Evolutionary conservation across 2,888 invertebrate species (phyloP), one percentile per base, ranked within the genome.

Genomic region (Nephrotoma guestfalica): DNA sequence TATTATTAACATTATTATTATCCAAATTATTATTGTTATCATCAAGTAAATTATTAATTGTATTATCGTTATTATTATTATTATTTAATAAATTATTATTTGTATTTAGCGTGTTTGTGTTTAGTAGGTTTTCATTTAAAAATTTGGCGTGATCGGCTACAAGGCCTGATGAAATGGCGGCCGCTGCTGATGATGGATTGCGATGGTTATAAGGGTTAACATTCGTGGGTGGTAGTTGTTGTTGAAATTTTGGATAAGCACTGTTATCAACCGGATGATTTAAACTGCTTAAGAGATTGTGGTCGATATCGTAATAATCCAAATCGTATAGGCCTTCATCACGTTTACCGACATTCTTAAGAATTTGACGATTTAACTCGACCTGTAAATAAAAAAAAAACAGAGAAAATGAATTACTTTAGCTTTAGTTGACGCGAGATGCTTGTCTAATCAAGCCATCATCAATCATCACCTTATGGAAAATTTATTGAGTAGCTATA

Each of bases 311-410:
- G 18, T 86, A 71, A 84, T 87, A 86, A 18, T 87, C 86, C 47
- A 88, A 87, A 85, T 87, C 87, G 71, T 30, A 71, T 9, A 71
- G 30, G 18, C 71, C 71, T 30, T 87, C 88, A 86, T 89, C 89
- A 90, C 96, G 94, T 91, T 97, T 97, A 89, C 96, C 96, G 88
- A 97, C 94, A 88, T 94, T 94, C 90, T 95, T 94, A 89, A 96
- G 92, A 90, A 96, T 93, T 88, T 95, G 94, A 87, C 96, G 93
- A 92, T 96, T 96, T 89, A 94, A 94, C 89, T 94, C 94, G 87
- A 94, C 94, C 92, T 94, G 92, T 88, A 86, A 86, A 42, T 30
- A 84, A 41, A 41, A 83, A 47, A 47, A 47, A 2, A 85, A 87
- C 88, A 86, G 87, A 30, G 2, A 30, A 30, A 30, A 30, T 30